Conservation (phyloP, 2,888 invertebrate species). For the Drosophila prostipennis region DNA sequence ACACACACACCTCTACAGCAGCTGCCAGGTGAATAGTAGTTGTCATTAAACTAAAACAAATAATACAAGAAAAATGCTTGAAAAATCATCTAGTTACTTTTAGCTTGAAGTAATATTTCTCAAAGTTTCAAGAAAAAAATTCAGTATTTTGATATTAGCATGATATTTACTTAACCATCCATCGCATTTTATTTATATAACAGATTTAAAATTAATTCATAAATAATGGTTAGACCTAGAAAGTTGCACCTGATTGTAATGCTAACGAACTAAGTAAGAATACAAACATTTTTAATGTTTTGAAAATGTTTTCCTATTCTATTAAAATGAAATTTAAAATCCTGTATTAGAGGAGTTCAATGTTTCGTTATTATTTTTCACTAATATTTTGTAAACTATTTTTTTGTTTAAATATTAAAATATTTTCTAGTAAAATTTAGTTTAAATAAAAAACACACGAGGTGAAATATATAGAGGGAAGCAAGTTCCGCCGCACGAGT, state of each 20-base stretch:
- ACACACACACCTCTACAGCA: conserved; percentile 25
- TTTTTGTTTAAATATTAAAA: neutral
- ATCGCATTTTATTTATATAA: too few relatives aligned
- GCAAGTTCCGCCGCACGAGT: conserved; percentile 22
- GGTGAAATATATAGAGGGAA: neutral
- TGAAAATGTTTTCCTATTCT: neutral
- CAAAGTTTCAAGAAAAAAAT: too few relatives aligned
- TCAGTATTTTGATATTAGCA: too few relatives aligned
- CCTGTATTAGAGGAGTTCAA: neutral
- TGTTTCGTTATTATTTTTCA: neutral
- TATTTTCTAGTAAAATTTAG: neutral
- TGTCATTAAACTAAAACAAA: neutral
- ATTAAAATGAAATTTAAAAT: too few relatives aligned
- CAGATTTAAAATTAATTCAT: too few relatives aligned
- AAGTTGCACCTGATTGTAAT: neutral
- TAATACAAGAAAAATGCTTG: too few relatives aligned
- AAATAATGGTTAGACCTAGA: neutral
- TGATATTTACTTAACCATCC: too few relatives aligned
- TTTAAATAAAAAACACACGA: conserved; percentile 18
- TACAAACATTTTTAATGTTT: neutral
- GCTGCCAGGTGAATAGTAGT: neutral
- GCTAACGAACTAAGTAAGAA: neutral
- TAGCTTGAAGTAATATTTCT: too few relatives aligned
- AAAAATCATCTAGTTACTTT: too few relatives aligned
- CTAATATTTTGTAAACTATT: too few relatives aligned